Base-by-base conservation (phyloP, 2,888 invertebrate genomes). In the Litoditis marina region DNA sequence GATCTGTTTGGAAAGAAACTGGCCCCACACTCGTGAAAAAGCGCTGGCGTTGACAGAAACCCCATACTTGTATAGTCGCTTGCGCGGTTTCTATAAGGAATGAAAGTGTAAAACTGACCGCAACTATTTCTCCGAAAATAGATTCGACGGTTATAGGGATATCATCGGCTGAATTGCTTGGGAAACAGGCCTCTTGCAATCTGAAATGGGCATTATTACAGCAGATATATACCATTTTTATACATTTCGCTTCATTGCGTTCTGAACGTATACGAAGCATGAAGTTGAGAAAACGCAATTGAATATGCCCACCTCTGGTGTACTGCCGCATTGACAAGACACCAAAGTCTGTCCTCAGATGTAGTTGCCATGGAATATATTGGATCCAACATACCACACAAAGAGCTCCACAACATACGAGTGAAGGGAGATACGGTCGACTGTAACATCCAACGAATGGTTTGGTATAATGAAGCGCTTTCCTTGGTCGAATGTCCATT, bases 121-220 rank as follows among this genome's bases (percentile, higher is more conserved):
- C 39, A 11, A 28, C 32, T n/a, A 61, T 61, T 55, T 61, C 61
- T 7, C 34, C 44, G 30, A 61, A 61, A n/a, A 61, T 61, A 13
- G 55, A 27, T 30, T 47, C 34, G 0, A 55, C 47, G 13, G 61
- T 32, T 11, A 16, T 28, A 7, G 61, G 61, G 7, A 55, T 55
- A 32, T 54, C 61, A 31, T 47, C 54, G n/a, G 55, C 19, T 22
- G 11, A 16, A 16, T 61, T 27, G 6, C 55, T 49, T 16, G 54
- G 19, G n/a, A n/a, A 51, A 22, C 54, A 46, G n/a, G 54, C 55
- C 28, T 55, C 47, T n/a, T 32, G 32, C 22, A 61, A 34, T 34
- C 60, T 60, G 30, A 53, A 46, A 7, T 3, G 11, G 6, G 30
- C 31, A 28, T 30, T 19, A 27, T n/a, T n/a, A 22, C 28, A 25